These are phyloP conservation scores for Hapalemur alaotrensis DNA, from an alignment of 2,797 vertebrate genomes.

Conservation along the genomic window DNA sequence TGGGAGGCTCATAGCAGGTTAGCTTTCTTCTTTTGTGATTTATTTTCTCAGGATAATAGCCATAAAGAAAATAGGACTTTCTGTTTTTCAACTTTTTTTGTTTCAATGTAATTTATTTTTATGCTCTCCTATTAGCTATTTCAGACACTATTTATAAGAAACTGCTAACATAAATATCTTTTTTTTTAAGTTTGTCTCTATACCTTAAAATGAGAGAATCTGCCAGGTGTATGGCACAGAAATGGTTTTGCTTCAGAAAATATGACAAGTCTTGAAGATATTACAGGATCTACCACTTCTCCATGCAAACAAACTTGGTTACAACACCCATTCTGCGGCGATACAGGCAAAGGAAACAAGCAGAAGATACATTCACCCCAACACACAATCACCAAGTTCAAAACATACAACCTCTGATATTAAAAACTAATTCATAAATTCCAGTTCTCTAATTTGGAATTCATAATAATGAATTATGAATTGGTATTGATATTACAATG, in stretches of 20 bases:
- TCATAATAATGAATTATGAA: not conserved
- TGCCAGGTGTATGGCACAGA: not conserved
- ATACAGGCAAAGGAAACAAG: not conserved
- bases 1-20: not conserved
- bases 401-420: not conserved
- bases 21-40: not conserved
- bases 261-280: not conserved
- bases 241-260: conserved; percentile 31
- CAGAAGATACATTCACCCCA: not conserved
- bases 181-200: not conserved
- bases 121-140: not conserved
- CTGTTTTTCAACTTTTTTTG: not conserved
- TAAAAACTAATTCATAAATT: not conserved
- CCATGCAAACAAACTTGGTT: not conserved
- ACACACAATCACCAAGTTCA: not conserved
- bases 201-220: not conserved
- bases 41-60: not conserved
- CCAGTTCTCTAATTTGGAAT: not conserved
- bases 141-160: not conserved
- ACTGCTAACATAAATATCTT: not conserved
- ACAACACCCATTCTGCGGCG: not conserved
- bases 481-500: not conserved
- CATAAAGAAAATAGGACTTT: not conserved
- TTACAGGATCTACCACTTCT: not conserved
- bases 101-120: not conserved